phyloP scores from a whole-genome alignment of 30 jellyfish, hydroid and myxozoan genomes.

The Cassiopea andromeda region DNA sequence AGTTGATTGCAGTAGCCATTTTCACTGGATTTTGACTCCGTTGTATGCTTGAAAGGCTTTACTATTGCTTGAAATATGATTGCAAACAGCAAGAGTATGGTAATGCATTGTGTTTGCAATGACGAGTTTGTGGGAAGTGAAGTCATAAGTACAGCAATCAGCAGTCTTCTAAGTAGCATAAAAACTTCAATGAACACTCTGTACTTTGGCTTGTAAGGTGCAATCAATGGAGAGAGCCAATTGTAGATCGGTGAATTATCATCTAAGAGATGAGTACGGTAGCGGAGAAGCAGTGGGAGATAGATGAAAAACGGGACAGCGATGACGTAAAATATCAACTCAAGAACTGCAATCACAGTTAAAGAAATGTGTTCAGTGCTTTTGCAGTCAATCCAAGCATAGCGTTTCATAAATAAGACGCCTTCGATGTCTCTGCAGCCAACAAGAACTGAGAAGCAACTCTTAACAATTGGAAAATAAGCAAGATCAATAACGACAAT shows the following conservation, averaged over 20 bases:
- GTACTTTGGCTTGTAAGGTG: conserved; percentile 31
- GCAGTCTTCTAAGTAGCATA: conserved; percentile 29
- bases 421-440: conserved; percentile 42
- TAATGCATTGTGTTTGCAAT: conserved; percentile 20
- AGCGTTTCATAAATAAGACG: conserved; percentile 39
- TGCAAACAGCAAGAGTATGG: conserved; percentile 25
- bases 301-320: conserved; percentile 58
- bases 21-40: not conserved
- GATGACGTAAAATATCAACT: conserved; percentile 23
- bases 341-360: conserved; percentile 22
- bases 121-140: conserved; percentile 21
- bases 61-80: conserved; percentile 45
- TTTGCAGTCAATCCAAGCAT: conserved; percentile 51
- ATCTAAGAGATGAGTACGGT: conserved; percentile 22
- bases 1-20: not conserved
- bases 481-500: conserved; percentile 45
- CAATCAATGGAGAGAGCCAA: conserved; percentile 50
- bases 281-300: conserved; percentile 34
- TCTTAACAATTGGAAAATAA: conserved; percentile 63
- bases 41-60: conserved; percentile 20
- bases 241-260: not conserved
- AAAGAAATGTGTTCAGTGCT: conserved; percentile 2
- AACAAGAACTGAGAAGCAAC: too few species aligned
- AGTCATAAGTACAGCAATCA: conserved; percentile 39
- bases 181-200: conserved; percentile 40